Evolutionary conservation across 2,797 vertebrate species (phyloP), one percentile per base, ranked within the genome.

Genomic region (Phalloptychus januarius): DNA sequence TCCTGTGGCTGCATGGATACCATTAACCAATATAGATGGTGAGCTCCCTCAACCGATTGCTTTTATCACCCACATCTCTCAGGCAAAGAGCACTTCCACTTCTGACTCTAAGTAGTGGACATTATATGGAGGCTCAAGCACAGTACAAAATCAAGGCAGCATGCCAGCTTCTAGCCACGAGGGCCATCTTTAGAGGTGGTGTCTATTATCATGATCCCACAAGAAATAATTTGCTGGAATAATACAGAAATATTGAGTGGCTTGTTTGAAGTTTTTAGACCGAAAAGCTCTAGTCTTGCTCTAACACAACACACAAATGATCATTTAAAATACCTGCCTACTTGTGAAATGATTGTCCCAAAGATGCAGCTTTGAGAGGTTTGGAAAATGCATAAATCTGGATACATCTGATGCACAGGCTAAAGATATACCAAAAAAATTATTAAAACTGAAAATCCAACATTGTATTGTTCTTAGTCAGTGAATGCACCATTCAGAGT

Each of bases 41-140:
- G 75, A 82, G 79, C 76, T 85, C 89, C 82, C 79, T 83, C 38
- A 85, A 77, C 40, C 70, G 76, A 15, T 82, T 12, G 46, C 71
- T 80, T 84, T 93, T 89, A 93, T 93, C 87, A 82, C 80, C 88
- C 75, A 87, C 91, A 91, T 92, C 87, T 91, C 91, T 75, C 78
- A 72, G 78, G 81, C 61, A 50, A 71, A 81, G 2, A 84, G 72
- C 79, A 76, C 84, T 87, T 75, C 86, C 65, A 81, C 74, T 83
- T 79, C n/a, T 67, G 72, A 71, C 72, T 86, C 75, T 67, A 77
- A 90, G 87, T 78, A 80, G 63, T 76, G 76, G 16, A 46, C 36
- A 76, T 83, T 56, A 67, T 52, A 78, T 70, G 20, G 45, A 77
- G 71, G 83, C 73, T 86, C 61, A 78, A 73, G 79, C 74, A 74